phyloP scores from a whole-genome alignment of 2,888 invertebrate genomes.

The Eristalinus aeneus region DNA sequence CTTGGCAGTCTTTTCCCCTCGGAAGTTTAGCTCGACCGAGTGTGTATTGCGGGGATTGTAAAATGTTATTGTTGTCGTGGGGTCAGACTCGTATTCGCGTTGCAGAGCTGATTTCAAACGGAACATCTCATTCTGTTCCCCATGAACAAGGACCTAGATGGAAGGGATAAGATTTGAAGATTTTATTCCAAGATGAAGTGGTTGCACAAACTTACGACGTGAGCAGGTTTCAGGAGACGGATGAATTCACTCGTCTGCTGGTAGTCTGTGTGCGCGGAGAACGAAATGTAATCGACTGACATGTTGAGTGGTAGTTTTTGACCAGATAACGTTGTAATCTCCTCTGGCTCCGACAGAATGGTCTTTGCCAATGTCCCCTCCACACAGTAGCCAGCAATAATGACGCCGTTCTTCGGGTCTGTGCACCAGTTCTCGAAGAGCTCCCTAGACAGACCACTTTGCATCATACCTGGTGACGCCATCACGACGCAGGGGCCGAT shows the following conservation, averaged over 20 bases:
- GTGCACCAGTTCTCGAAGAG: slow-evolving; percentile 99
- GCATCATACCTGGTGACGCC: slow-evolving; percentile 99
- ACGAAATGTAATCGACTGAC: slow-evolving; percentile 99
- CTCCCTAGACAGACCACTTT: slow-evolving; percentile 97
- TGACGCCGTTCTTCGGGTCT: slow-evolving; percentile 98
- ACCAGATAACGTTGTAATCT: slow-evolving; percentile 96
- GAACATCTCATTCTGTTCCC: slow-evolving; percentile 99
- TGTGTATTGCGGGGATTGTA: slow-evolving; percentile 99
- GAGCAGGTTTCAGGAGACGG: slow-evolving; percentile 94
- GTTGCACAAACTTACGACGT: slow-evolving; percentile 86
- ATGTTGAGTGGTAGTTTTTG: slow-evolving; percentile 97
- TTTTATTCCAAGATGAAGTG: slow-evolving; percentile 4
- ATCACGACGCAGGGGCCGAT: slow-evolving; percentile 99
- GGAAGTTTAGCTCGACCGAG: slow-evolving; percentile 94
- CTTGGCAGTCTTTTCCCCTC: slow-evolving; percentile 99
- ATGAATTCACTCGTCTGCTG: slow-evolving; percentile 95
- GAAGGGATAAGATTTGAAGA: slow-evolving; percentile 72
- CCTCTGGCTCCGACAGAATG: slow-evolving; percentile 98
- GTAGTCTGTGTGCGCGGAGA: slow-evolving; percentile 95
- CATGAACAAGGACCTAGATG: slow-evolving; percentile 88
- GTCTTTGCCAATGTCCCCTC: slow-evolving; percentile 95
- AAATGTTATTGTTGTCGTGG: slow-evolving; percentile 90
- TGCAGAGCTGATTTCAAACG: slow-evolving; percentile 96
- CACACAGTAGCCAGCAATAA: slow-evolving; percentile 97
- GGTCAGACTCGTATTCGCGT: slow-evolving; percentile 87